phyloP scores from a whole-genome alignment of 2,797 vertebrate genomes.

The Helarctos malayanus region DNA sequence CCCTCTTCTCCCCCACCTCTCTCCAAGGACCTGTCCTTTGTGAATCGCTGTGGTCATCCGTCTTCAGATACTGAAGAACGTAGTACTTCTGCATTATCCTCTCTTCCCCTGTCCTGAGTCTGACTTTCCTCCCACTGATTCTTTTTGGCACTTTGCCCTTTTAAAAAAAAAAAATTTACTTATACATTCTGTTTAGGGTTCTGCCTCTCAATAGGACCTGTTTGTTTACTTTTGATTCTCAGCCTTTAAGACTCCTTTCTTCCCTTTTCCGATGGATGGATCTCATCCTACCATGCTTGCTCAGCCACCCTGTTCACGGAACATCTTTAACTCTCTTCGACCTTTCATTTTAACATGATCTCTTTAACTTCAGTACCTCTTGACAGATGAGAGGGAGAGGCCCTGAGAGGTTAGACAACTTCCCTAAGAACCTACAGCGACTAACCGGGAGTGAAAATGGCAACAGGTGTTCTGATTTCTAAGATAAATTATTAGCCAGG shows the following conservation, averaged over 20 bases:
- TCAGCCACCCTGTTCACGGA: background rate
- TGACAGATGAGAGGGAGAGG: background rate
- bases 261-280: background rate
- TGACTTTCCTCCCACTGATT: background rate
- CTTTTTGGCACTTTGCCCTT: background rate
- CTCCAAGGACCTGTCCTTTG: background rate
- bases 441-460: background rate
- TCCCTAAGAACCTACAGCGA: background rate
- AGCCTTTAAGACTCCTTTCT: background rate
- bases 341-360: background rate
- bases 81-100: background rate
- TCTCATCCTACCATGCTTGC: background rate
- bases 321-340: background rate
- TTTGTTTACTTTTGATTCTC: background rate
- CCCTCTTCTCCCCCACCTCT: background rate
- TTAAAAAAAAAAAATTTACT: background rate
- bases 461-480: background rate
- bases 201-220: background rate
- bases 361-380: background rate
- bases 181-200: background rate
- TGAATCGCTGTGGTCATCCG: background rate
- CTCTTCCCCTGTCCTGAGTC: background rate
- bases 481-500: background rate
- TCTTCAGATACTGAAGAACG: background rate
- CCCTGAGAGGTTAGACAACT: background rate